Evolutionary conservation across 2,113 vertebrate species (phyloP), one percentile per base, ranked within the genome.

Genomic region (Apodemus speciosus): DNA sequence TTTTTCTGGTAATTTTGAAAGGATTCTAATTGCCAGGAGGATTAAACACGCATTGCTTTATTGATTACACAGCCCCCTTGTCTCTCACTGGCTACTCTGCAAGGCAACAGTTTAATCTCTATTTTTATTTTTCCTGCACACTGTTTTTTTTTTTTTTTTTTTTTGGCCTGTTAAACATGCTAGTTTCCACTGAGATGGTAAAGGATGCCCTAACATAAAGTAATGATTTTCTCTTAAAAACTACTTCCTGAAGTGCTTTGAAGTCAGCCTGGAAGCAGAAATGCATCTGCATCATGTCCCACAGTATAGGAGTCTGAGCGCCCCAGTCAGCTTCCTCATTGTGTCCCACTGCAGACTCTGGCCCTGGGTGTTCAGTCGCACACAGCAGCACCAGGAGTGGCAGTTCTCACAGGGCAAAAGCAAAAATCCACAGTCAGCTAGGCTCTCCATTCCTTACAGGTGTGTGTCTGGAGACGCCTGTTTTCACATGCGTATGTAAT

Each of bases 11-110:
- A 62, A 94, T 95, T 79, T 38, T 72, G 93, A 53, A 89, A 75
- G 62, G 85, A 86, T 96, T 94, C 96, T 97, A 97, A 98, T 97
- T 96, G 97, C 64, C n/a, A 60, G 88, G 95, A 60, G 94, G 95
- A 95, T 96, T 95, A 92, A 94, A 76, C 81, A 85, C 51, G 53
- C 93, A 79, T 71, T 15, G 0, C 69, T 96, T 97, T 96, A 94
- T 60, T 30, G 95, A 90, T 89, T 62, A 51, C 14, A 43, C 75
- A 92, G 91, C 32, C 14, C 85, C 73, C 69, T 93, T 92, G 93
- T 66, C 93, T 95, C 97, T 94, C 38, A 68, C 20, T 94, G n/a
- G 56, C 72, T 83, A 94, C 96, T 91, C 72, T 51, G 76, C 20
- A 87, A 69, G 27, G 40, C 49, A 84, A 49, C 85, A 18, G 9